Evolutionary conservation across 2,113 vertebrate species (phyloP).

Genomic region (Hemiscyllium ocellatum): DNA sequence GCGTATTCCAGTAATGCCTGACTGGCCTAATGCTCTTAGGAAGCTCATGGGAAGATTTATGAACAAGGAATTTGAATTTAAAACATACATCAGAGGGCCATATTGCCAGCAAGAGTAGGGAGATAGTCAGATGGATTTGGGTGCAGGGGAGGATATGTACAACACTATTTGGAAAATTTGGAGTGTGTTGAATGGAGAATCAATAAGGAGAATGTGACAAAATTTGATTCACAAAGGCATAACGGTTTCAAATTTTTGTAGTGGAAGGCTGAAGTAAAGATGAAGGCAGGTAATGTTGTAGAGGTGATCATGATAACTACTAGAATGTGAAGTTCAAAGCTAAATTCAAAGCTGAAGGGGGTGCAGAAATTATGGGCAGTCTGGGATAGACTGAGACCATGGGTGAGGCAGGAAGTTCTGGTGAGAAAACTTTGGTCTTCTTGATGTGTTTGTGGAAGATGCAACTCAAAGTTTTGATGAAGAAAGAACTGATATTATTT

Average conservation of each 20-base stretch:
- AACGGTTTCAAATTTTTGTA: neutral
- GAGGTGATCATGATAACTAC: neutral
- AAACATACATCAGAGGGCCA: neutral
- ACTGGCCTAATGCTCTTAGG: neutral
- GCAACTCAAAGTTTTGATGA: neutral
- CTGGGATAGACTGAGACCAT: neutral
- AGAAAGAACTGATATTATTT: neutral
- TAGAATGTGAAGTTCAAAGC: neutral
- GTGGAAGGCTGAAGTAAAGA: neutral
- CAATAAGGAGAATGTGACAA: neutral
- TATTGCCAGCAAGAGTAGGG: neutral
- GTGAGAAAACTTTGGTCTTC: neutral
- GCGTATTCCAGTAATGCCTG: neutral
- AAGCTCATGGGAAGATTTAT: neutral
- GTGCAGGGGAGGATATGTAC: neutral
- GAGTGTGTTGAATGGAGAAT: neutral
- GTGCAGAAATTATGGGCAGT: neutral
- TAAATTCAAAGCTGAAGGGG: neutral
- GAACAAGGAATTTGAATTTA: neutral
- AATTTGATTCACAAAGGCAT: neutral
- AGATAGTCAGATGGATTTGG: neutral
- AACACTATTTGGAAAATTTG: neutral
- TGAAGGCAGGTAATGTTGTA: neutral
- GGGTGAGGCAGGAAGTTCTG: neutral
- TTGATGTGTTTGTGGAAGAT: neutral